These are phyloP conservation scores for Penaeus vannamei DNA, from an alignment of 1,140 invertebrate genomes.

Conservation along the genomic window DNA sequence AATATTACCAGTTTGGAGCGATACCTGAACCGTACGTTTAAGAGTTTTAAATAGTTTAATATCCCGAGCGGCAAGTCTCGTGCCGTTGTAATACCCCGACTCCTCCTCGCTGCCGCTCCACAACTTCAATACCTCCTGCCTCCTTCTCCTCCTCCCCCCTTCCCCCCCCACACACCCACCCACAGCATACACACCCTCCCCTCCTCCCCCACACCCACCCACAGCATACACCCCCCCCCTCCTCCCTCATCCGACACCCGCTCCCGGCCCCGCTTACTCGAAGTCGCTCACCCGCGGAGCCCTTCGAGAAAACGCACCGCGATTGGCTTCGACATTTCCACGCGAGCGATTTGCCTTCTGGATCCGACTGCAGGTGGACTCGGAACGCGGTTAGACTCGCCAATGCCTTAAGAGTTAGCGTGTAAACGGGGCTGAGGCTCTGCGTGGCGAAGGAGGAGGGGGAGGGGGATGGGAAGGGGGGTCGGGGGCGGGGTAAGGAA, in stretches of 20 bases:
- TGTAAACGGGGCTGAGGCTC: too few species aligned
- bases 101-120: not conserved
- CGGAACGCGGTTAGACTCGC: too few species aligned
- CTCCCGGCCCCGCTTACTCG: not conserved
- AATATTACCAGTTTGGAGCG: conserved; percentile 53
- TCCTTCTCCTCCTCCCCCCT: not conserved
- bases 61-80: conserved; percentile 54
- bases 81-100: conserved; percentile 58
- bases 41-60: conserved; percentile 65
- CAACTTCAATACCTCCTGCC: conserved; percentile 19
- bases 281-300: too few species aligned
- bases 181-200: not conserved
- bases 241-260: not conserved
- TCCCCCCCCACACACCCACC: not conserved
- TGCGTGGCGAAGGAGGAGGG: too few species aligned
- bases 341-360: too few species aligned
- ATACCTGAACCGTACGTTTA: conserved; percentile 63
- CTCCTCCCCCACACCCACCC: not conserved
- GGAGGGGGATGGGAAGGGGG: not conserved
- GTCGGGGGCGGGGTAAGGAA: not conserved
- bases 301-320: too few species aligned
- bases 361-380: too few species aligned
- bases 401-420: too few species aligned
- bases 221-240: not conserved
- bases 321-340: too few species aligned